phyloP scores from a whole-genome alignment of 2,888 invertebrate genomes.

The Rhagium mordax region DNA sequence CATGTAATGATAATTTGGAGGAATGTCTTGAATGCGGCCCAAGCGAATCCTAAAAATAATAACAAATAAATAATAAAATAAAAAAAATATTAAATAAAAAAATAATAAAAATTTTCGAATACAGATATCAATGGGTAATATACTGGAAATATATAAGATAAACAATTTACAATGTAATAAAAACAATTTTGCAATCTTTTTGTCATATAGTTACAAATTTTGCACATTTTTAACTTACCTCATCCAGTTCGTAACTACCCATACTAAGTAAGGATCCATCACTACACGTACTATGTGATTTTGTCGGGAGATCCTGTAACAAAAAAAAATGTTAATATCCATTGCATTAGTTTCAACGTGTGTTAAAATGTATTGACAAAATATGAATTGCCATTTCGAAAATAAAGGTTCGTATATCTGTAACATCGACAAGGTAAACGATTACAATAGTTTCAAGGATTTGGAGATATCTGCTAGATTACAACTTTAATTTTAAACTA shows the following conservation, averaged over 20 bases:
- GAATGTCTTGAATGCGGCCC: slow-evolving; percentile 69
- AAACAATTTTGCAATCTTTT: too few relatives aligned
- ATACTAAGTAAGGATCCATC: slow-evolving; percentile 86
- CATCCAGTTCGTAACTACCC: slow-evolving; percentile 85
- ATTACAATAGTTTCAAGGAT: too few relatives aligned
- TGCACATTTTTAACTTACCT: slow-evolving; percentile 66
- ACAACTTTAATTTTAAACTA: too few relatives aligned
- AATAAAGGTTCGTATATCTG: too few relatives aligned
- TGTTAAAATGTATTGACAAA: too few relatives aligned
- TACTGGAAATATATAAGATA: not conserved
- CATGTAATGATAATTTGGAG: slow-evolving; percentile 67
- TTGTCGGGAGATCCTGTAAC: slow-evolving; percentile 69
- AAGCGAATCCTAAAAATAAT: slow-evolving; percentile 68
- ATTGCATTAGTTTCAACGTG: too few relatives aligned
- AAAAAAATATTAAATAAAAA: not conserved
- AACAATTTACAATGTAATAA: not conserved
- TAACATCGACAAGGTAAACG: too few relatives aligned
- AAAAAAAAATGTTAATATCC: slow-evolving; percentile 7
- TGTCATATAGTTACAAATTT: too few relatives aligned
- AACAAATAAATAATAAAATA: slow-evolving; percentile 8
- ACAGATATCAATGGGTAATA: not conserved
- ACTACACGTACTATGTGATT: slow-evolving; percentile 76
- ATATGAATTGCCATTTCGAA: too few relatives aligned
- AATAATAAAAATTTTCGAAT: not conserved
- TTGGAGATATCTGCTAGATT: too few relatives aligned